Conservation (phyloP, 2,888 invertebrate genomes). For the Drosophila lacicola region DNA sequence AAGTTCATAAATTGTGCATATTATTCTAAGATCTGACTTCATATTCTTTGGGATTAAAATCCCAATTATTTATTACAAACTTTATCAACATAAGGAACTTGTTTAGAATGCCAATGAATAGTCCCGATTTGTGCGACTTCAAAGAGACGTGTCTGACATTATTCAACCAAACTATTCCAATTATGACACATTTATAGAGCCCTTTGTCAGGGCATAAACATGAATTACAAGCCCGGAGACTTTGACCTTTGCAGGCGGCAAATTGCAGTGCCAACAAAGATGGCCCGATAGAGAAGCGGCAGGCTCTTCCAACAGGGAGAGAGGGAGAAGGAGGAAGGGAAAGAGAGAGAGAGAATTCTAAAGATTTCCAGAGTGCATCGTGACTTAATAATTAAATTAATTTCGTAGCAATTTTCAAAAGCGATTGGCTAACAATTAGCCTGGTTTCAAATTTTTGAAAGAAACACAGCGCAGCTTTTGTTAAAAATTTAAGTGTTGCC, state of each 20-base stretch:
- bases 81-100: too few species aligned
- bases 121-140: too few species aligned
- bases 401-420: not conserved
- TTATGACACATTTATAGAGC: not conserved
- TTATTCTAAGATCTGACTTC: too few species aligned
- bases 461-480: too few species aligned
- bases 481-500: not conserved
- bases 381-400: not conserved
- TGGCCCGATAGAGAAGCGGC: not conserved
- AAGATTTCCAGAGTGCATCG: not conserved
- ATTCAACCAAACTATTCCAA: too few species aligned
- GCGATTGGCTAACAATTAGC: not conserved
- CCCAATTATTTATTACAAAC: too few species aligned
- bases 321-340: not conserved
- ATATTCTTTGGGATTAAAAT: too few species aligned
- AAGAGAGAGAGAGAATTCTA: not conserved
- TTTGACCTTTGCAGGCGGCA: slow-evolving; percentile 6
- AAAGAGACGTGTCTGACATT: too few species aligned
- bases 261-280: slow-evolving; percentile 19
- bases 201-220: not conserved
- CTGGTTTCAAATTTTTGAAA: not conserved
- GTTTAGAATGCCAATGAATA: too few species aligned
- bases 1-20: too few species aligned
- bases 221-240: slow-evolving; percentile 4
- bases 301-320: not conserved